These are phyloP conservation scores for Protula sp. DNA, from an alignment of 2,888 invertebrate genomes.

Conservation along the genomic window DNA sequence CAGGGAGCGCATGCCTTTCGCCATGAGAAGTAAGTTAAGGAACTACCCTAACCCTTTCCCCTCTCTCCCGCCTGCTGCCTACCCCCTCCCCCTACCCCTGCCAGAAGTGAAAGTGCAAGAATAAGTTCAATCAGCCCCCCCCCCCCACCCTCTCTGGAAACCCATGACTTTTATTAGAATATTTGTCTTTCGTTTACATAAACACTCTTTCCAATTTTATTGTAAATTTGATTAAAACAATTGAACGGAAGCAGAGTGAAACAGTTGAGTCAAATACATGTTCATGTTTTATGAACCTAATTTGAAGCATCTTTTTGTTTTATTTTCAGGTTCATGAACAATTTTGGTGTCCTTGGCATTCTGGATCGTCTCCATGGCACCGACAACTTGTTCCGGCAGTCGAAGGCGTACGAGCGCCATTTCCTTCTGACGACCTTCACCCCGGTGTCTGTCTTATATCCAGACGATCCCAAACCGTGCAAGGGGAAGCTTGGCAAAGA, in stretches of 20 bases:
- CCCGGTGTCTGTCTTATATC: conserved; percentile 49
- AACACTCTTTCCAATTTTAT: too few species aligned
- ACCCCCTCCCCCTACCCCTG: not conserved
- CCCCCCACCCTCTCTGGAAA: conserved; percentile 77
- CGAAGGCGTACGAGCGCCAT: conserved; percentile 68
- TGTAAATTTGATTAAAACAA: too few species aligned
- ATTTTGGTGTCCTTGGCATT: conserved; percentile 76
- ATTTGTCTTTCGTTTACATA: too few species aligned
- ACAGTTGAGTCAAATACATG: too few species aligned
- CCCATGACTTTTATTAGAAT: conserved; percentile 81
- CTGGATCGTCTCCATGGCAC: conserved; percentile 79
- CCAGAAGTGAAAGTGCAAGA: too few species aligned
- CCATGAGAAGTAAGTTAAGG: conserved; percentile 69
- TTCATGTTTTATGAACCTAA: too few species aligned
- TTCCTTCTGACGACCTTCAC: conserved; percentile 41
- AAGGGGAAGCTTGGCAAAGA: too few species aligned
- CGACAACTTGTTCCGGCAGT: conserved; percentile 69
- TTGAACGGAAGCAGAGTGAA: too few species aligned
- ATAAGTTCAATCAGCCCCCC: too few species aligned
- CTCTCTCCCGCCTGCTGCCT: too few species aligned
- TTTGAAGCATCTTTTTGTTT: not conserved
- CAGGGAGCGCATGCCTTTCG: conserved; percentile 85
- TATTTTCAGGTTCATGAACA: conserved; percentile 69
- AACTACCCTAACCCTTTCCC: not conserved
- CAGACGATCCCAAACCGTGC: conserved; percentile 25